These are phyloP conservation scores for Emesis furor DNA, from an alignment of 2,888 invertebrate species.

Conservation along the genomic window DNA sequence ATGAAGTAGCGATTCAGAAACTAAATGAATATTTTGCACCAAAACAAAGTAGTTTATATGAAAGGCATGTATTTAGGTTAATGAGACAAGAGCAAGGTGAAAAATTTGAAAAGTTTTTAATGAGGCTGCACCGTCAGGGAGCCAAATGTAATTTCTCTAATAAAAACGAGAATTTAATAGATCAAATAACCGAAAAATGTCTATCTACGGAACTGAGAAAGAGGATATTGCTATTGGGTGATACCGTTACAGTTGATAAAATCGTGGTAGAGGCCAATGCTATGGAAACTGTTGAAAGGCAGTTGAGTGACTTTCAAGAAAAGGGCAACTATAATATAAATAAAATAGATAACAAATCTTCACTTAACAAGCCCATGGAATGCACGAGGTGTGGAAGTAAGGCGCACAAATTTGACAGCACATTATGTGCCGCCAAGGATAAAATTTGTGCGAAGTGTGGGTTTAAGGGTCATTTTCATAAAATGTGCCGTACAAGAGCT, in stretches of 20 bases:
- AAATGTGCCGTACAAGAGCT: constrained; percentile 22
- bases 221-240: constrained; percentile 62
- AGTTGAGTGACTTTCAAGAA: constrained; percentile 39
- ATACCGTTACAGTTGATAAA: constrained; percentile 59
- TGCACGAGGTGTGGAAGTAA: too few species aligned
- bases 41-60: too few species aligned
- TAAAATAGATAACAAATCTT: not conserved
- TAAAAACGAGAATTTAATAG: constrained; percentile 52
- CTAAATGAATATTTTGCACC: too few species aligned
- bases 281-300: constrained; percentile 55
- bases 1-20: too few species aligned
- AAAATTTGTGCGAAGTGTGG: constrained; percentile 42
- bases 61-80: not conserved
- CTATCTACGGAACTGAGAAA: constrained; percentile 49
- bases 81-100: not conserved
- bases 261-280: constrained; percentile 67
- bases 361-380: not conserved
- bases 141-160: constrained; percentile 52
- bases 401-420: not conserved
- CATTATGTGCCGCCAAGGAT: constrained; percentile 39
- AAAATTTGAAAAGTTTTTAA: constrained; percentile 76
- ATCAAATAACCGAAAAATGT: constrained; percentile 63
- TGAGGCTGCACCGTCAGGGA: constrained; percentile 62
- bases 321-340: constrained; percentile 14
- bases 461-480: constrained; percentile 40